phyloP scores from a whole-genome alignment of 1,140 invertebrate genomes.

The Bombus pascuorum region DNA sequence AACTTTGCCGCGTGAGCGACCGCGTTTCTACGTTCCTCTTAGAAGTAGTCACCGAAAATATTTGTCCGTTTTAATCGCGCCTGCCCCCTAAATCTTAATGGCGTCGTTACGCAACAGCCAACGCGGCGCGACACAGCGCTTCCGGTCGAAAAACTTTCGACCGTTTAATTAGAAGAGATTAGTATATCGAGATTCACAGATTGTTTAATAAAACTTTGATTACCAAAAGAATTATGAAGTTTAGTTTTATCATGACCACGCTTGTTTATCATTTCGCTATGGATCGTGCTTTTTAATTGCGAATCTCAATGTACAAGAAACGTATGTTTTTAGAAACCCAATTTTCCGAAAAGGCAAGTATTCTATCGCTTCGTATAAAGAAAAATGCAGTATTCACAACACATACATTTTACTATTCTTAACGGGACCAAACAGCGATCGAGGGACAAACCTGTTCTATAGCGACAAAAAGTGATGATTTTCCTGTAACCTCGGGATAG shows the following conservation, averaged over 20 bases:
- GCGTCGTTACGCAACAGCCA: conserved; percentile 3
- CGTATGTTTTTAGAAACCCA: no score
- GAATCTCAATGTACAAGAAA: no score
- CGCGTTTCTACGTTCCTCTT: conserved; percentile 2
- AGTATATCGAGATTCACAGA: conserved; percentile 4
- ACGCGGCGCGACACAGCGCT: no score
- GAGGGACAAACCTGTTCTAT: no score
- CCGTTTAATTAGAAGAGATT: conserved; percentile 30
- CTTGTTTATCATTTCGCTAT: no score
- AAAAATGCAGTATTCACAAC: no score
- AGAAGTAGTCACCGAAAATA: conserved; percentile 51
- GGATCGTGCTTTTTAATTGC: no score
- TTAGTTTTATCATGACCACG: no score
- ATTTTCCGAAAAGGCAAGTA: no score
- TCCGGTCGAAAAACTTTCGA: neutral
- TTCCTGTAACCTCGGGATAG: neutral
- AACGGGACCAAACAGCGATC: no score
- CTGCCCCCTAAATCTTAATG: conserved; percentile 49
- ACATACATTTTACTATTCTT: no score
- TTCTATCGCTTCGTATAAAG: no score
- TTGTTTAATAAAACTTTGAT: conserved; percentile 7
- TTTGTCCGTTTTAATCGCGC: conserved; percentile 27
- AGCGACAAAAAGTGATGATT: neutral
- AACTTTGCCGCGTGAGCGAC: conserved; percentile 50
- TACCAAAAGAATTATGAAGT: neutral